Evolutionary conservation across 2,888 invertebrate species (phyloP), one percentile per base, ranked within the genome.

Genomic region (Hirtodrosophila trivittata): DNA sequence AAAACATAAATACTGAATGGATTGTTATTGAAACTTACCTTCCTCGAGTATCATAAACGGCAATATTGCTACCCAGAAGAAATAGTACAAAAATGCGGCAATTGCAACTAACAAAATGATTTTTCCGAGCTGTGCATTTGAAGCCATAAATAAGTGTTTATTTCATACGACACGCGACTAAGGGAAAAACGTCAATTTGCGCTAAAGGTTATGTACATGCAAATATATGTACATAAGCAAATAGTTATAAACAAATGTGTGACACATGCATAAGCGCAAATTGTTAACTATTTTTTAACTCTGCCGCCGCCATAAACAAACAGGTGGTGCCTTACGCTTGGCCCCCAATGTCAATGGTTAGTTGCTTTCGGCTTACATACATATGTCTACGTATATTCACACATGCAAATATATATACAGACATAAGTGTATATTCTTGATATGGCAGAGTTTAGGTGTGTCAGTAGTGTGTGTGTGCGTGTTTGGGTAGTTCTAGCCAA

Each of bases 41-140:
- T 92, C 91, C 85, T 92, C 92, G 72, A 92, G 91, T 50, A 93
- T 92, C 77, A 94, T 92, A 80, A 95, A 94, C 1, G 95, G 95
- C 75, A 94, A 92, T 39, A 93, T 92, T 57, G 94, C 93, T 12
- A 94, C 90, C 95, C 95, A 95, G 56, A 93, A 89, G 28, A 93
- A 92, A 66, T 94, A 92, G 77, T 94, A 92, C 0, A 92, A 70
- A 77, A 94, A 94, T 51, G 92, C 77, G 8, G 91, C 86, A 3
- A 92, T 87, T 3, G 93, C 92, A 2, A 91, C 75, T 62, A 92
- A 91, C 73, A 95, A 90, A 69, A 93, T 90, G 45, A 92, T 69
- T 90, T 93, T 93, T 46, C 95, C 95, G 57, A 92, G 88, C 65
- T 91, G 89, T 33, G 92, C 92, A 90, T 94, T 94, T 55, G 92